A percentile compares a stretch with the other conserved stretches of the same genome.
phyloP scores from a whole-genome alignment of 2,888 invertebrate species.

The Lepidocyrtinus sp. region DNA sequence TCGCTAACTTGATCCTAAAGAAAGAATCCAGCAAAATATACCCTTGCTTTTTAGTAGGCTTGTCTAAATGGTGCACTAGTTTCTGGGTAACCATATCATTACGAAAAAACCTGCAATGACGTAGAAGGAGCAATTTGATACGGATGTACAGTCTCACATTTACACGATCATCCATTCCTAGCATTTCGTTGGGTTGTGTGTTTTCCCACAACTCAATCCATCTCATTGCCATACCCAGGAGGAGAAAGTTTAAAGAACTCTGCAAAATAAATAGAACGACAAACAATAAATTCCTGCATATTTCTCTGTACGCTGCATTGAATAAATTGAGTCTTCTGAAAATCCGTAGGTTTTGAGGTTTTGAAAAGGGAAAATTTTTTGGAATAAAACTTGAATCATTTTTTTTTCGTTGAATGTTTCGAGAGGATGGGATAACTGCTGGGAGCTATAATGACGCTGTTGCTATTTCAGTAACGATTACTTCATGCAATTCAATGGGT shows the following conservation, averaged over 20 bases:
- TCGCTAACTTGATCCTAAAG: too few species aligned
- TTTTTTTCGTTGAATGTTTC: background rate
- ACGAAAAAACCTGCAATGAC: constrained; percentile 7
- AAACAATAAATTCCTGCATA: constrained; percentile 21
- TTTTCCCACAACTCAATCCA: background rate
- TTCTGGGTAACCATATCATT: background rate
- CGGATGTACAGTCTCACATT: background rate
- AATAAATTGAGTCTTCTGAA: constrained; percentile 13
- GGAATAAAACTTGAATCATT: background rate
- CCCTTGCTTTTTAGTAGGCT: too few species aligned
- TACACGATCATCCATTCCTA: constrained; percentile 14
- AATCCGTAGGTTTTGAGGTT: background rate
- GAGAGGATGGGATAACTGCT: constrained; percentile 26
- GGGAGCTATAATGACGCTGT: constrained; percentile 54
- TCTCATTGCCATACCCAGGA: background rate
- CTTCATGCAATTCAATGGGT: constrained; percentile 57
- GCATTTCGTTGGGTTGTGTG: background rate
- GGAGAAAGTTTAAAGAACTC: constrained; percentile 13
- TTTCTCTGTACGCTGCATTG: constrained; percentile 16
- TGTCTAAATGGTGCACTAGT: constrained; percentile 18
- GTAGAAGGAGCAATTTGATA: constrained; percentile 10
- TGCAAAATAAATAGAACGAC: constrained; percentile 8
- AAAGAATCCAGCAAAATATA: too few species aligned
- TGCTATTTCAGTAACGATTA: constrained; percentile 53
- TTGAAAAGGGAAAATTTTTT: constrained; percentile 6